phyloP scores from a whole-genome alignment of 2,888 invertebrate genomes.

The Zaprionus bogoriensis region DNA sequence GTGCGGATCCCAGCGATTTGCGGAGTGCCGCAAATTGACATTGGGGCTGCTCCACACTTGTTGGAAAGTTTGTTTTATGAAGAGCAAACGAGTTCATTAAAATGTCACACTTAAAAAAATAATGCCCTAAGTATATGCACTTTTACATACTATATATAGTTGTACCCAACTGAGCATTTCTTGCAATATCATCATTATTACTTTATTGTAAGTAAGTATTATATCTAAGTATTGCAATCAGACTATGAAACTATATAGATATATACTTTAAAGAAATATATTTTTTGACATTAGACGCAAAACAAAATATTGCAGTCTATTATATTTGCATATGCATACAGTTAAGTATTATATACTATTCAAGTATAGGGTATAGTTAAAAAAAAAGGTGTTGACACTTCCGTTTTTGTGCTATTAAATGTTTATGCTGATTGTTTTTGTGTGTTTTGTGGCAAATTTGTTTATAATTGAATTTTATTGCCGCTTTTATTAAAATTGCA shows the following conservation, averaged over 20 bases:
- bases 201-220: background rate
- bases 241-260: too few species aligned
- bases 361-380: background rate
- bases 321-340: background rate
- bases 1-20: slow-evolving; percentile 24
- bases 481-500: slow-evolving; percentile 56
- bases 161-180: too few species aligned
- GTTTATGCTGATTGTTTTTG: slow-evolving; percentile 6
- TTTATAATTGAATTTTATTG: slow-evolving; percentile 62
- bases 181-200: too few species aligned
- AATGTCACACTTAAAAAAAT: slow-evolving; percentile 32
- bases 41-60: slow-evolving; percentile 16
- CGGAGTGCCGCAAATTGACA: slow-evolving; percentile 32
- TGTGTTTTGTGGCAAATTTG: slow-evolving; percentile 22
- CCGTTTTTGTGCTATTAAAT: background rate
- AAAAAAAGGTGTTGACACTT: background rate
- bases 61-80: slow-evolving; percentile 16
- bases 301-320: background rate
- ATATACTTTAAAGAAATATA: slow-evolving; percentile 3
- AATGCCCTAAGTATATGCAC: slow-evolving; percentile 13
- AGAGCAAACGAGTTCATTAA: slow-evolving; percentile 59
- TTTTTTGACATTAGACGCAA: background rate
- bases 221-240: too few species aligned
- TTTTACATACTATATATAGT: too few species aligned
- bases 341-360: background rate